Evolutionary conservation across 1,140 invertebrate genomes (phyloP).

Genomic region (Drosophila quadrilineata): DNA sequence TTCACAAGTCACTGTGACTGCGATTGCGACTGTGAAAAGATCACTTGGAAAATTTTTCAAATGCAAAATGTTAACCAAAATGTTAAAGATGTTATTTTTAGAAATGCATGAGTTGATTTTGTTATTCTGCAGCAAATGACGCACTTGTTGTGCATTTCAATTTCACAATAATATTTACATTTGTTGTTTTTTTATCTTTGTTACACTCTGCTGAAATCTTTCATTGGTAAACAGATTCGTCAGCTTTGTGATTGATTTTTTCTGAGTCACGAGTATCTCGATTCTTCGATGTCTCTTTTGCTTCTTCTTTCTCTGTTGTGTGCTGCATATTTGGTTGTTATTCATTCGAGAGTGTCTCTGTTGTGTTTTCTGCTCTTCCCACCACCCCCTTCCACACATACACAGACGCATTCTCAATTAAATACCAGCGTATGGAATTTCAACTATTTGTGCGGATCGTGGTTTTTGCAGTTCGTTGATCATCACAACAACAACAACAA

Average conservation of each 20-base stretch:
- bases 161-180: no score
- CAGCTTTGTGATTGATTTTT: constrained; percentile 21
- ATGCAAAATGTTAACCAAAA: no score
- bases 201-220: constrained; percentile 7
- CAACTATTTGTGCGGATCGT: constrained; percentile 34
- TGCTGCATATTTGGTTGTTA: constrained; percentile 21
- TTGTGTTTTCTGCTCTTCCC: constrained; percentile 3
- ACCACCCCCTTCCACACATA: no score
- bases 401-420: no score
- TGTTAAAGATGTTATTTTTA: no score
- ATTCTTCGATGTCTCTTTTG: constrained; percentile 11
- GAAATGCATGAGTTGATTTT: background rate
- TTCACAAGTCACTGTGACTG: no score
- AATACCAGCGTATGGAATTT: constrained; percentile 38
- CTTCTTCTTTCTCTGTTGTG: no score
- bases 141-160: constrained; percentile 39
- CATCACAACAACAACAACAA: background rate
- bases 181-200: background rate
- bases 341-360: background rate
- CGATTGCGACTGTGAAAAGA: no score
- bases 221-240: constrained; percentile 27
- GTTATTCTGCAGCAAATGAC: constrained; percentile 20
- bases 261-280: no score
- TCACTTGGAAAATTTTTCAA: no score
- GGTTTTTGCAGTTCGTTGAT: constrained; percentile 15